Base-by-base conservation (phyloP, 2,888 invertebrate genomes). In the Allygus modestus region DNA sequence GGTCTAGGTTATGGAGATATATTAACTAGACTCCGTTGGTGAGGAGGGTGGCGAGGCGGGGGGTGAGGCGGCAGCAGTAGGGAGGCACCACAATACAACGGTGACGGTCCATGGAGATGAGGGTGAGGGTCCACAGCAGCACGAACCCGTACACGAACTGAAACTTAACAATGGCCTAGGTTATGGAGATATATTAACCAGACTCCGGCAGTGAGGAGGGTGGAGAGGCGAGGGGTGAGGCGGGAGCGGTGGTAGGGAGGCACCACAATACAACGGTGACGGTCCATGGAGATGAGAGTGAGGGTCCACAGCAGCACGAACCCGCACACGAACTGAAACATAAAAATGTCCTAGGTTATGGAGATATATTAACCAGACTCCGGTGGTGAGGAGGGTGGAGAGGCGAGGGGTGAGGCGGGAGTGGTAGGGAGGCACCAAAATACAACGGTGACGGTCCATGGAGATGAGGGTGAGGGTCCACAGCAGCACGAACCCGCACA, bases 81-180 rank as follows among this genome's bases (percentile, higher is more conserved):
- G 0, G 92, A 17, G 92, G 92, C 17, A 92, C 90, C 4, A 92
- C 92, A 82, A 93, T 91, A 89, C 93, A 93, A 20, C 92, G 90
- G 87, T 92, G 91, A 37, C 93, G 90, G 88, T 93, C 93, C 89
- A 92, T 92, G 86, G 92, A 92, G 89, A 93, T 93, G 82, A 92
- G 89, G 17, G 92, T 92, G 73, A 93, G 88, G 0, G 93, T 93
- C 93, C 93, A 93, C 41, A 93, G 90, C 12, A 93, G 90, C 33
- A 92, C 92, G 84, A 92, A 92, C 28, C 92, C 93, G 87, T 93
- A 92, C 12, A 93, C 92, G 85, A 93, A 92, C 93, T 93, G 90
- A 58, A 90, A 90, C 58, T 9, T n/a, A n/a, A n/a, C n/a, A n/a
- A n/a, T 17, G 11, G 20, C 26, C 17, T 75, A 17, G 41, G 26